Conservation (phyloP, 2,113 vertebrate genomes). For the Epinephelus cyanopodus region DNA sequence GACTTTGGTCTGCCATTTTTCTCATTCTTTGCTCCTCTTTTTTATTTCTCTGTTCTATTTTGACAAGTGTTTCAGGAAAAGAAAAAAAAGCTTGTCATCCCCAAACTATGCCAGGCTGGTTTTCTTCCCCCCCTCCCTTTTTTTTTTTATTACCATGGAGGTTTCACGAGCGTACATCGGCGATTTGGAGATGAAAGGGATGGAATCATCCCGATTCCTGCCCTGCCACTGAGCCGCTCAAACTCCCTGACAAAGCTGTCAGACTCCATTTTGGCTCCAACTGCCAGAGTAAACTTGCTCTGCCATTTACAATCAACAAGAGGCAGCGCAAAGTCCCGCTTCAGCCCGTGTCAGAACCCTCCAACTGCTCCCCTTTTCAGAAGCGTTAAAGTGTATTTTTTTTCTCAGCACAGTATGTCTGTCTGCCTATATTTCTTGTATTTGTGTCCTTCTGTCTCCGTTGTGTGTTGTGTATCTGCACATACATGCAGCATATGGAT, state of each 20-base stretch:
- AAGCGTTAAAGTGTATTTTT: constrained; percentile 47
- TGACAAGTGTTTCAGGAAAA: constrained; percentile 68
- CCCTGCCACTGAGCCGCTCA: constrained; percentile 84
- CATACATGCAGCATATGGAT: background rate
- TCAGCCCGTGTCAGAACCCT: constrained; percentile 72
- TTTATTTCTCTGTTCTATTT: constrained; percentile 66
- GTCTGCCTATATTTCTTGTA: constrained; percentile 25
- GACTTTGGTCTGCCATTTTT: constrained; percentile 64
- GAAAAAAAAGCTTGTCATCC: constrained; percentile 77
- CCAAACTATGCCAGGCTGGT: constrained; percentile 63
- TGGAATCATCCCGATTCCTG: constrained; percentile 81
- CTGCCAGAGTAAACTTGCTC: constrained; percentile 81
- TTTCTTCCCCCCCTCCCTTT: constrained; percentile 1
- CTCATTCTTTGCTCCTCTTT: constrained; percentile 35
- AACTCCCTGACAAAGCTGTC: constrained; percentile 88
- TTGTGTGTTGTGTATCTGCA: constrained; percentile 9
- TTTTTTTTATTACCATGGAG: constrained; percentile 67
- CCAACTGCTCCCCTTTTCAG: constrained; percentile 63
- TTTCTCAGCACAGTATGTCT: constrained; percentile 33
- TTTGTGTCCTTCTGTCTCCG: constrained; percentile 18
- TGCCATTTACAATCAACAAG: constrained; percentile 84
- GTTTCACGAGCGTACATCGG: constrained; percentile 75
- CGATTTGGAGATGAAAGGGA: constrained; percentile 86
- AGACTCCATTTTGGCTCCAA: constrained; percentile 84
- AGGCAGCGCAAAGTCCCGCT: constrained; percentile 68